phyloP scores from a whole-genome alignment of 2,888 invertebrate genomes.

The Cremastinae sp. region DNA sequence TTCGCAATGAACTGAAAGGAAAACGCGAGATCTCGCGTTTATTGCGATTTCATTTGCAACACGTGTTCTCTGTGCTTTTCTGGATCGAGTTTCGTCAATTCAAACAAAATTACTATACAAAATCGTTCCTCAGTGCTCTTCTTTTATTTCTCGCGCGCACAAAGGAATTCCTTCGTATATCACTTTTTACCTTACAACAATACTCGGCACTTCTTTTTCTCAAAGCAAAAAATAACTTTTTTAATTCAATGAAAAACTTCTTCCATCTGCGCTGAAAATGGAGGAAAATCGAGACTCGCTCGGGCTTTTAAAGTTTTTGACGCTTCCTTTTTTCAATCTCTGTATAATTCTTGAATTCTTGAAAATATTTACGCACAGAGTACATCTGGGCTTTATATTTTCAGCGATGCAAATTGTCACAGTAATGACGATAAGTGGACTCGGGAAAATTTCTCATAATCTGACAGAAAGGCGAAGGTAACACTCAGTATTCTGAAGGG shows the following conservation, averaged over 20 bases:
- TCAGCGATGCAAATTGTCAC: conserved; percentile 4
- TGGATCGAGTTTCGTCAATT: conserved; percentile 35
- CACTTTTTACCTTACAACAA: conserved; percentile 22
- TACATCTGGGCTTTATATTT: conserved; percentile 3
- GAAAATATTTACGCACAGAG: conserved; percentile 23
- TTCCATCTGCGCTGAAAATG: conserved; percentile 57
- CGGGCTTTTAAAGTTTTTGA: conserved; percentile 36
- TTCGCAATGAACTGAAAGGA: neutral
- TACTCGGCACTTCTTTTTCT: conserved; percentile 24
- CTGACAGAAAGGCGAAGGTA: neutral
- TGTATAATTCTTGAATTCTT: conserved; percentile 10
- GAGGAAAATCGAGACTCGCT: conserved; percentile 60
- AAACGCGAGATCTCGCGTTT: neutral
- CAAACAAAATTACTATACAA: neutral
- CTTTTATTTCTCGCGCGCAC: neutral
- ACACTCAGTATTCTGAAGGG: neutral
- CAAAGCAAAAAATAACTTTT: conserved; percentile 52
- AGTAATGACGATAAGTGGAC: neutral
- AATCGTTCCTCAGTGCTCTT: neutral
- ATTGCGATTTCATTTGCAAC: conserved; percentile 16
- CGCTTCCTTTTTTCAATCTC: conserved; percentile 35
- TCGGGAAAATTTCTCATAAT: neutral
- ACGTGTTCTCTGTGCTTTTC: neutral
- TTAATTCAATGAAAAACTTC: conserved; percentile 64
- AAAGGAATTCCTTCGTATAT: neutral